phyloP scores from a whole-genome alignment of 2,113 vertebrate genomes.

The Spermophilus dauricus region DNA sequence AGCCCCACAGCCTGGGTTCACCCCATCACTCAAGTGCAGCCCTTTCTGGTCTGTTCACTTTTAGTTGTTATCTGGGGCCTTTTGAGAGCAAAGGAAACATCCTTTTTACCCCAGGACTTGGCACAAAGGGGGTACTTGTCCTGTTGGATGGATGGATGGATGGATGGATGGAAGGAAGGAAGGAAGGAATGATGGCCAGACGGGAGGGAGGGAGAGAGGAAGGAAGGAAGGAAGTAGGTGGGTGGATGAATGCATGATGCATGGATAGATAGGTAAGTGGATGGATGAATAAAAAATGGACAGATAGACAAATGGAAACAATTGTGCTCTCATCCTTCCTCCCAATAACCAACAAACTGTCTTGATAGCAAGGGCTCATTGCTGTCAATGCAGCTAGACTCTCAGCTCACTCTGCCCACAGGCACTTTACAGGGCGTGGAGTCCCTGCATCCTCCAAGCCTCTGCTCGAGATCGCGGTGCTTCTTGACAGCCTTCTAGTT shows the following conservation, averaged over 20 bases:
- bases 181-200: too few species aligned
- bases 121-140: not conserved
- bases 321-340: not conserved
- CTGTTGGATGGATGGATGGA: not conserved
- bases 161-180: too few species aligned
- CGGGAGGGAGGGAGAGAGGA: too few species aligned
- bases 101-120: not conserved
- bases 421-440: rapidly evolving
- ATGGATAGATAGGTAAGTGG: too few species aligned
- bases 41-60: not conserved
- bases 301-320: not conserved
- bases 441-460: not conserved
- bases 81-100: not conserved
- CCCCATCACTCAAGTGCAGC: not conserved
- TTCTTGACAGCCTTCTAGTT: not conserved
- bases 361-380: not conserved
- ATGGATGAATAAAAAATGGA: not conserved
- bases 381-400: rapidly evolving
- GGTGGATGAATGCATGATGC: not conserved
- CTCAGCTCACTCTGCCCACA: not conserved
- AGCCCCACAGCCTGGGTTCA: not conserved
- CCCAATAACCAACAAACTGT: too few species aligned
- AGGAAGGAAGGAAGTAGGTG: not conserved
- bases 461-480: too few species aligned
- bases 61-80: not conserved